A percentile compares a stretch with the other conserved stretches of the same genome.
Conservation (phyloP, 2,797 vertebrate genomes). For the Premnoplex brunnescens region DNA sequence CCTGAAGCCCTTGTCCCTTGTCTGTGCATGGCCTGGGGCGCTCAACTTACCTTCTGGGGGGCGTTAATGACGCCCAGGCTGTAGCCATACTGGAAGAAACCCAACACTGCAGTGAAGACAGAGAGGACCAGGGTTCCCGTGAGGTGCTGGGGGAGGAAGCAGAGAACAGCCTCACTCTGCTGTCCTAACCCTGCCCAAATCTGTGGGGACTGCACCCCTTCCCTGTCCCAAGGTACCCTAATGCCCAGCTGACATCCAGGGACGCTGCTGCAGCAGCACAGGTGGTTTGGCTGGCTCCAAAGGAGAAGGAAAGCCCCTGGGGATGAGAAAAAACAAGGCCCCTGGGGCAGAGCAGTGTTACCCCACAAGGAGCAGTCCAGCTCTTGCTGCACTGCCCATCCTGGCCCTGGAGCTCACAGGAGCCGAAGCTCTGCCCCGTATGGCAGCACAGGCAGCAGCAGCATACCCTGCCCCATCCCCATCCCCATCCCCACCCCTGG, state of each 20-base stretch:
- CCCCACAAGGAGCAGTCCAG: neutral
- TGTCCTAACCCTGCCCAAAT: neutral
- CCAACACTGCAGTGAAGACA: slow-evolving; percentile 85
- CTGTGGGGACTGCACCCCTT: neutral
- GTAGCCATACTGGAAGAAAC: slow-evolving; percentile 94
- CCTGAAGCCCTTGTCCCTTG: neutral
- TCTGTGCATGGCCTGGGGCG: too few relatives aligned
- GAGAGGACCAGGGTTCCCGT: slow-evolving; percentile 85
- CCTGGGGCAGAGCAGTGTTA: neutral
- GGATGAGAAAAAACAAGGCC: neutral
- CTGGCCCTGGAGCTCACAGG: accelerated
- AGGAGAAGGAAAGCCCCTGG: neutral
- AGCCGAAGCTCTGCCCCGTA: neutral
- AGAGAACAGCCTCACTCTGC: neutral
- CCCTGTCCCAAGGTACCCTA: neutral
- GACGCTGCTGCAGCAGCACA: neutral
- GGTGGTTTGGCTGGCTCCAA: neutral
- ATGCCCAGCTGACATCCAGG: neutral
- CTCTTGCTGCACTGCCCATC: neutral
- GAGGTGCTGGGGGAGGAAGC: slow-evolving; percentile 76
- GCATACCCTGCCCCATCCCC: neutral
- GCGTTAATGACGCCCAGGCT: slow-evolving; percentile 95
- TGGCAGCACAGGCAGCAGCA: neutral
- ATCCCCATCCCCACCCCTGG: neutral
- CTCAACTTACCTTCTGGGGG: slow-evolving; percentile 86